phyloP scores from a whole-genome alignment of 1,140 invertebrate species.

The Littorina saxatilis region DNA sequence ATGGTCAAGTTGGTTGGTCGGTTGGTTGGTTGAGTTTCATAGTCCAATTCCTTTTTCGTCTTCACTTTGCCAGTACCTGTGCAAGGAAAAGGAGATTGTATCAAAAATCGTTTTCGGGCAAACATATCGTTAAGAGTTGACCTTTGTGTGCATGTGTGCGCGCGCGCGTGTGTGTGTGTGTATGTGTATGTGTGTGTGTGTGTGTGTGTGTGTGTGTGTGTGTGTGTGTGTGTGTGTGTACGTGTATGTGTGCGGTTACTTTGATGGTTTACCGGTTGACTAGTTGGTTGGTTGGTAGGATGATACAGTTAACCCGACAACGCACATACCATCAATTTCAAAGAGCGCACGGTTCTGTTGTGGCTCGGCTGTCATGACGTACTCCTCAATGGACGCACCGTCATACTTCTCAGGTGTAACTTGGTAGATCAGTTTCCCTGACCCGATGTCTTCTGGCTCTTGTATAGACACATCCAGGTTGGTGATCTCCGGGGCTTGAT shows the following conservation, averaged over 20 bases:
- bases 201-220: background rate
- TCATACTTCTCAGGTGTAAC: too few relatives aligned
- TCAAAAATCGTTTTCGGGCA: background rate
- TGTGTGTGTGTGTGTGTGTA: background rate
- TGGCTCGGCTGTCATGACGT: background rate
- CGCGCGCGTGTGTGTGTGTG: background rate
- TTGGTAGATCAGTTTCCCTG: background rate
- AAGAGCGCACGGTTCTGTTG: background rate
- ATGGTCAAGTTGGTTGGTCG: conserved; percentile 9
- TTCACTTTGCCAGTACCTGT: background rate
- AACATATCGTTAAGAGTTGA: background rate
- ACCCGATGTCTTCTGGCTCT: background rate
- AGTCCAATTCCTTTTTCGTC: background rate
- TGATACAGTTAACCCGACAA: too few relatives aligned
- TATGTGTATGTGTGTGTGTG: background rate
- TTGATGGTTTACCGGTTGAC: too few relatives aligned
- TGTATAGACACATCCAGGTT: background rate
- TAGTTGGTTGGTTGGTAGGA: too few relatives aligned
- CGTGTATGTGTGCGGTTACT: background rate
- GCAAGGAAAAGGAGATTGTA: background rate
- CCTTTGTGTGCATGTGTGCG: background rate
- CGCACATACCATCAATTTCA: background rate
- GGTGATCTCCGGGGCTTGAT: background rate
- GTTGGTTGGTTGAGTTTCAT: background rate
- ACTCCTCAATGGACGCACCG: too few relatives aligned